These are phyloP conservation scores for Pterostichus niger DNA, from an alignment of 2,888 invertebrate species.

Conservation along the genomic window DNA sequence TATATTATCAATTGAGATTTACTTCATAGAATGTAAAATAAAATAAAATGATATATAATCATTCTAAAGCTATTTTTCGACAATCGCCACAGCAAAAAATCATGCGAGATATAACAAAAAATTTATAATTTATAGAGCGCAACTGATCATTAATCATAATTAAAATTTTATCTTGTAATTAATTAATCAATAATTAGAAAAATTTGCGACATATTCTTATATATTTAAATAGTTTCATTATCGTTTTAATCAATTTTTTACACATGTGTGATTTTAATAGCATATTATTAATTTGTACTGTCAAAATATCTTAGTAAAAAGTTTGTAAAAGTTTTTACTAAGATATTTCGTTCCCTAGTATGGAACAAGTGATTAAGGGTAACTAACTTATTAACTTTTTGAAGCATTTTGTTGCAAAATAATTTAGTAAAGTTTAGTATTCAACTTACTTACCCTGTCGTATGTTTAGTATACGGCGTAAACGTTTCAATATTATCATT, in stretches of 20 bases:
- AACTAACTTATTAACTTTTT: no score
- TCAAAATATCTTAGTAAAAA: constrained; percentile 17
- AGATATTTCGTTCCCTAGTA: no score
- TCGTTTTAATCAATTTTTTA: constrained; percentile 30
- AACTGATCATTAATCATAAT: constrained; percentile 48
- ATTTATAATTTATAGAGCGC: constrained; percentile 18
- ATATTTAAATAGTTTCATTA: constrained; percentile 41
- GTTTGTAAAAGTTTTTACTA: no score
- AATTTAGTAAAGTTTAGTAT: no score
- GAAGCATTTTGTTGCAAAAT: no score
- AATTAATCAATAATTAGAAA: constrained; percentile 55
- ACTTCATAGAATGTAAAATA: no score
- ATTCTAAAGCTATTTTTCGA: constrained; percentile 5
- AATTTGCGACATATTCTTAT: constrained; percentile 44
- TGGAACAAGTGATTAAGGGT: no score
- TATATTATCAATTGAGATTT: no score
- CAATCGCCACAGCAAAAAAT: neutral
- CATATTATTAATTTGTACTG: constrained; percentile 1
- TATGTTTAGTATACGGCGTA: constrained; percentile 51
- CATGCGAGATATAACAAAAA: neutral
- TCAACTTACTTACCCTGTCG: constrained; percentile 36
- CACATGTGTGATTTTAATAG: constrained; percentile 25
- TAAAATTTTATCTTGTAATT: constrained; percentile 46
- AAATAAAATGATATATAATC: no score
- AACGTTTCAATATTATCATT: constrained; percentile 37